Evolutionary conservation across 2,888 invertebrate species (phyloP).

Genomic region (Willowsia nigromaculata): DNA sequence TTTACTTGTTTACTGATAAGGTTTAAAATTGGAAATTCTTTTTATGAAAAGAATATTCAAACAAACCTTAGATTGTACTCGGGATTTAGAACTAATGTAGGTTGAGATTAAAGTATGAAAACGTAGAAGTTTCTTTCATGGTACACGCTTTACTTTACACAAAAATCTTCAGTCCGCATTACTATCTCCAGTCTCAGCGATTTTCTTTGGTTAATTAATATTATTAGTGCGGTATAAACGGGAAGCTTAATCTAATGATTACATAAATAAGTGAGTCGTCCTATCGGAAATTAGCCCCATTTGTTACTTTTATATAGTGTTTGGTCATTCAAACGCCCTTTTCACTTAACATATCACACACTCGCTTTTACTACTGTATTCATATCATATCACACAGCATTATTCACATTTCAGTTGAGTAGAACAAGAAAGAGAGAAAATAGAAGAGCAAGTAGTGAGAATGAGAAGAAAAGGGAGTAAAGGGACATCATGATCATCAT

Average conservation of each 20-base stretch:
- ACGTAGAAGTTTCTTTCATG: not conserved
- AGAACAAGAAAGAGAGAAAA: not conserved
- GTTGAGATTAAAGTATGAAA: too few species aligned
- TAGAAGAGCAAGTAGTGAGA: not conserved
- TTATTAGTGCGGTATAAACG: conserved; percentile 7
- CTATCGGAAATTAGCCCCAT: conserved; percentile 59
- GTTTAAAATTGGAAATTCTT: conserved; percentile 31
- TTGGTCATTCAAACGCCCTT: conserved; percentile 53
- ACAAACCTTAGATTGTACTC: too few species aligned
- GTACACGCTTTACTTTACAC: too few species aligned
- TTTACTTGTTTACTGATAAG: not conserved
- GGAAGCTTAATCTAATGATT: conserved; percentile 66
- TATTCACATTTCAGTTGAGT: conserved; percentile 10
- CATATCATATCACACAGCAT: not conserved
- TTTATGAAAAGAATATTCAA: not conserved
- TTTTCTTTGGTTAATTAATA: not conserved
- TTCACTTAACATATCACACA: conserved; percentile 49
- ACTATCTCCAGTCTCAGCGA: not conserved
- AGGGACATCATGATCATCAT: conserved; percentile 25
- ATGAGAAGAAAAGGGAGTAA: conserved; percentile 30
- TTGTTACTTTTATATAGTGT: conserved; percentile 52
- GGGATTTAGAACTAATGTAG: too few species aligned
- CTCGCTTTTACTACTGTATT: not conserved
- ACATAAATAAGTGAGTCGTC: conserved; percentile 71
- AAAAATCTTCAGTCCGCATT: not conserved